A percentile compares a stretch with the other conserved stretches of the same genome.
Conservation (phyloP, 1,140 invertebrate species). For the Drosophila aff. region DNA sequence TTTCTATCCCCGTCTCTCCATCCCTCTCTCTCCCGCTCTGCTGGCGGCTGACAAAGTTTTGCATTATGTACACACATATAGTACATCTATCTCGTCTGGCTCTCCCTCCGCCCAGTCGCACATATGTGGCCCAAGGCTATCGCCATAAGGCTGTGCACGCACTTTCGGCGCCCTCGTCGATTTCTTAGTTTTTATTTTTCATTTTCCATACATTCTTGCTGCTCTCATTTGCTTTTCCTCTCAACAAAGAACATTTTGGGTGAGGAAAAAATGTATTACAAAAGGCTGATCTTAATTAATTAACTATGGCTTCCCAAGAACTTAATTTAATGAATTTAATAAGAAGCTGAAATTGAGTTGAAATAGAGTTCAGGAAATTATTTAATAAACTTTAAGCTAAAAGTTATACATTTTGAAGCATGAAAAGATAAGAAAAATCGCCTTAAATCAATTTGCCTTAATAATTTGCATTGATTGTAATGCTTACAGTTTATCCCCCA, state of each 20-base stretch:
- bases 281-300: conserved; percentile 3
- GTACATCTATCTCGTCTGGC: conserved; percentile 18
- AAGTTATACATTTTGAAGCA: background rate
- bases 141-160: conserved; percentile 25
- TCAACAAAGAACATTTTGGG: background rate
- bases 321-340: background rate
- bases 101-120: conserved; percentile 23
- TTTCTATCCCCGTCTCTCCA: background rate
- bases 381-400: background rate
- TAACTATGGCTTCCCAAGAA: background rate
- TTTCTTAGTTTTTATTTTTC: conserved; percentile 35
- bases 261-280: background rate
- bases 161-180: conserved; percentile 55
- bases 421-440: background rate
- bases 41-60: conserved; percentile 54
- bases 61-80: conserved; percentile 53
- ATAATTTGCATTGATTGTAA: background rate
- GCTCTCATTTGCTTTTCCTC: conserved; percentile 26
- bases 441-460: background rate
- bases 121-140: conserved; percentile 51
- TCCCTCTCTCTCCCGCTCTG: background rate
- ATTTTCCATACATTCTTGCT: conserved; percentile 38
- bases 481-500: background rate
- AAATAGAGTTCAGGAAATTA: too few species aligned
- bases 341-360: background rate